These are phyloP conservation scores for Hirtodrosophila duncani DNA, from an alignment of 2,888 invertebrate species.

Conservation along the genomic window DNA sequence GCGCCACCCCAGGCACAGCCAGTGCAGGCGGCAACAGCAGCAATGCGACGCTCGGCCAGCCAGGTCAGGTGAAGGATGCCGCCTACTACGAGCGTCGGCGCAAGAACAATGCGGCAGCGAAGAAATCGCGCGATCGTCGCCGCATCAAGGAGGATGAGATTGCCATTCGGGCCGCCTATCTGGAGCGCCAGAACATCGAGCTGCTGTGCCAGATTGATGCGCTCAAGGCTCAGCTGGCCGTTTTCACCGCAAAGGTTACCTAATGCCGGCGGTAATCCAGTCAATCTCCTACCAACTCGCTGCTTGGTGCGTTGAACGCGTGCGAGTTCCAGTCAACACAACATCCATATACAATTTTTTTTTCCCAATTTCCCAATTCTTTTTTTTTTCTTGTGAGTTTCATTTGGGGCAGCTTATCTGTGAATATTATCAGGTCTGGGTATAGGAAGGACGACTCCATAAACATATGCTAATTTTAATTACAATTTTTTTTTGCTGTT, in stretches of 20 bases:
- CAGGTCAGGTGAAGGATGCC: conserved; percentile 83
- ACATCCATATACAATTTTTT: conserved; percentile 1
- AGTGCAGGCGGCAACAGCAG: conserved; percentile 6
- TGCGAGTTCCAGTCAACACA: conserved; percentile 34
- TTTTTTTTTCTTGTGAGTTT: conserved; percentile 14
- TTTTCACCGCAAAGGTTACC: conserved; percentile 61
- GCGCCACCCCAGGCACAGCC: conserved; percentile 8
- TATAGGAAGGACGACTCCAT: too few species aligned
- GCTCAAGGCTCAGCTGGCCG: conserved; percentile 82
- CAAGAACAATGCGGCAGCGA: conserved; percentile 97
- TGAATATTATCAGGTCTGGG: conserved; percentile 36
- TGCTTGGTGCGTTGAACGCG: conserved; percentile 71
- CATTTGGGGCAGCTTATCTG: conserved; percentile 57
- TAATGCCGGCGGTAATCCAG: conserved; percentile 4
- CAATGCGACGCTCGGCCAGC: conserved; percentile 2
- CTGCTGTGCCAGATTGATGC: conserved; percentile 85
- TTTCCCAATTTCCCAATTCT: not conserved
- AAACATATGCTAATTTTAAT: too few species aligned
- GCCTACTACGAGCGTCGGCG: conserved; percentile 92
- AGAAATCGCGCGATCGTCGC: conserved; percentile 93
- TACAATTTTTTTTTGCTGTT: too few species aligned
- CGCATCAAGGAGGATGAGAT: conserved; percentile 94
- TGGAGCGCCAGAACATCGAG: conserved; percentile 92
- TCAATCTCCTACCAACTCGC: conserved; percentile 25
- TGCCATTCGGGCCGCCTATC: conserved; percentile 90